Conservation (phyloP, 2,113 vertebrate genomes). For the Nesogale talazaci region DNA sequence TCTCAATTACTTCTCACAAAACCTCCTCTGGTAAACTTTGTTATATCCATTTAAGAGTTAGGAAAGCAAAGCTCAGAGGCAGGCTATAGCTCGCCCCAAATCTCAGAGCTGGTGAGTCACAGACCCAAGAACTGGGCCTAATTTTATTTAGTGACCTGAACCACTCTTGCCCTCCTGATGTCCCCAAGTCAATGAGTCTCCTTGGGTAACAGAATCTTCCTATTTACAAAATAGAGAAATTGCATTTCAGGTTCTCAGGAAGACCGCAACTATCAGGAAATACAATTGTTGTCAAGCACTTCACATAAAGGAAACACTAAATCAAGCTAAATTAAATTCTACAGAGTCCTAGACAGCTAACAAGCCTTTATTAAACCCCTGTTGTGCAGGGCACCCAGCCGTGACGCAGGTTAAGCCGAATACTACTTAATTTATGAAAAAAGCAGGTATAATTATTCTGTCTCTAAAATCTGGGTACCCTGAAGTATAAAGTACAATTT, state of each 20-base stretch:
- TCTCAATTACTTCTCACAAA: conserved; percentile 26
- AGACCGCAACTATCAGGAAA: conserved; percentile 65
- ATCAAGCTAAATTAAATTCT: conserved; percentile 79
- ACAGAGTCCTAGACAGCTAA: conserved; percentile 73
- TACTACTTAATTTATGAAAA: conserved; percentile 78
- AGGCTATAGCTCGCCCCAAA: background rate
- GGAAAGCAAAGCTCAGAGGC: background rate
- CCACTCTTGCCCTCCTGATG: background rate
- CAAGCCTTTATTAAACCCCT: conserved; percentile 77
- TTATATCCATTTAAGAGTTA: background rate
- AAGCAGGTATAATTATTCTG: conserved; percentile 72
- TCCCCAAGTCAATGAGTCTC: background rate
- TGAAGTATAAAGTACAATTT: conserved; percentile 62
- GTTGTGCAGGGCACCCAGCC: conserved; percentile 64
- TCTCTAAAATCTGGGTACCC: conserved; percentile 60
- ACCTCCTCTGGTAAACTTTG: background rate
- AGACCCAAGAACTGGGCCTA: background rate
- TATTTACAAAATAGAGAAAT: conserved; percentile 11
- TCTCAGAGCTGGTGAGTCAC: background rate
- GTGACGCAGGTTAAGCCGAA: conserved; percentile 67
- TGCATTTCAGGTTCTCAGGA: conserved; percentile 28
- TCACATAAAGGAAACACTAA: conserved; percentile 69
- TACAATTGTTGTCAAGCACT: conserved; percentile 61
- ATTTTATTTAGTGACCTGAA: background rate
- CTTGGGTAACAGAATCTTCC: background rate